Evolutionary conservation across 2,113 vertebrate species (phyloP), one percentile per base, ranked within the genome.

Genomic region (Eleginops maclovinus): DNA sequence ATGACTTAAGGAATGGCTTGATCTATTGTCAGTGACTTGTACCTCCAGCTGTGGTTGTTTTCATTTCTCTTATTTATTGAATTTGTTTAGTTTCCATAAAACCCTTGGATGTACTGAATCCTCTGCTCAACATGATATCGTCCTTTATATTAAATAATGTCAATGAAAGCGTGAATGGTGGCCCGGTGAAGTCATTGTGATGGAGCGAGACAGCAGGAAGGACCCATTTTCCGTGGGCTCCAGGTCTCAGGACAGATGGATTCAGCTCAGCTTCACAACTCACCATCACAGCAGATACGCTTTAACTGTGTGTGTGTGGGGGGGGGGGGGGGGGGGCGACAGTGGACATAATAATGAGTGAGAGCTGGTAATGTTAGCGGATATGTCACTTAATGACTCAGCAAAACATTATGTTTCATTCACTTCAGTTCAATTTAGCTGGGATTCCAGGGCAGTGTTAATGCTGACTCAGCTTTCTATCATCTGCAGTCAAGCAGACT

Each of bases 1-100:
- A 87, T 83, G 80, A 87, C 68, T 69, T 89, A 71, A 83, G 86
- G 92, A 93, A 93, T 92, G 85, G 90, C 91, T 92, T 89, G 84
- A 89, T 89, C 89, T 92, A 81, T 88, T 69, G 87, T 93, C 91
- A 83, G 87, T 90, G 89, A 83, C 51, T 73, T 91, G 91, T 91
- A 87, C 86, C 75, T 88, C 81, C 90, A 90, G 79, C 83, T 93
- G 93, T 93, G 83, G 68, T 86, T 43, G 71, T 84, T 92, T 90
- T 79, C 59, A 56, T 87, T 92, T 87, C 71, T 73, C 43, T 91
- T 87, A 87, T 85, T 92, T 88, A 89, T 85, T 89, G 64, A 77
- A 51, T 82, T 89, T 86, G 63, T 89, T 84, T 62, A 84, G 55
- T 86, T 87, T 88, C 75, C 89, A 91, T 86, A 62, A 81, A 83